A percentile compares a stretch with the other conserved stretches of the same genome.
These are phyloP conservation scores for Anguilla marmorata DNA, from an alignment of 2,797 vertebrate species.

Conservation along the genomic window DNA sequence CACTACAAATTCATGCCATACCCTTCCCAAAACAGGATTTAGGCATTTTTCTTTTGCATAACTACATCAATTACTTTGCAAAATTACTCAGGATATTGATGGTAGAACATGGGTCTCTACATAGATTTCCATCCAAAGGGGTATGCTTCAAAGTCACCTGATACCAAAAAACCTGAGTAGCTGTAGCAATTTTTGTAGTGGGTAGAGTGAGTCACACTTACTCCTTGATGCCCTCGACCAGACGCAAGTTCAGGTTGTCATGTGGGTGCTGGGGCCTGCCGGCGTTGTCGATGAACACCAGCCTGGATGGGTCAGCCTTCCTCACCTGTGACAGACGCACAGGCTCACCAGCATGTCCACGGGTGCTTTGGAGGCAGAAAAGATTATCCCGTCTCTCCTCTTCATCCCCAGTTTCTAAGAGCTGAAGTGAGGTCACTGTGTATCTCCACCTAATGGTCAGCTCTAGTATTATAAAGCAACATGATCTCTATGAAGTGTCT, in stretches of 20 bases:
- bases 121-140: background rate
- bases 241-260: conserved; percentile 87
- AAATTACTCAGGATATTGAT: background rate
- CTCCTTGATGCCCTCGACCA: conserved; percentile 86
- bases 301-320: conserved; percentile 70
- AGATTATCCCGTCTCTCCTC: background rate
- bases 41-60: background rate
- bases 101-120: background rate
- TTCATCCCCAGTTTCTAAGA: background rate
- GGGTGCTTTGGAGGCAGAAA: background rate
- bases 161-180: background rate
- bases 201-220: conserved; percentile 63
- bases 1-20: background rate
- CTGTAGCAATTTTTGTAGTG: background rate
- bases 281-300: conserved; percentile 92
- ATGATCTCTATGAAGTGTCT: background rate
- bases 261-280: conserved; percentile 77
- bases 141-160: background rate
- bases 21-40: background rate
- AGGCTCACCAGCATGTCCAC: background rate
- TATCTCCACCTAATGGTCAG: background rate
- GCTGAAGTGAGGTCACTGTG: background rate
- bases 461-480: background rate
- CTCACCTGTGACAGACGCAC: conserved; percentile 63
- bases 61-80: background rate